Conservation (phyloP, 2,797 vertebrate genomes). For the Brotula barbata region DNA sequence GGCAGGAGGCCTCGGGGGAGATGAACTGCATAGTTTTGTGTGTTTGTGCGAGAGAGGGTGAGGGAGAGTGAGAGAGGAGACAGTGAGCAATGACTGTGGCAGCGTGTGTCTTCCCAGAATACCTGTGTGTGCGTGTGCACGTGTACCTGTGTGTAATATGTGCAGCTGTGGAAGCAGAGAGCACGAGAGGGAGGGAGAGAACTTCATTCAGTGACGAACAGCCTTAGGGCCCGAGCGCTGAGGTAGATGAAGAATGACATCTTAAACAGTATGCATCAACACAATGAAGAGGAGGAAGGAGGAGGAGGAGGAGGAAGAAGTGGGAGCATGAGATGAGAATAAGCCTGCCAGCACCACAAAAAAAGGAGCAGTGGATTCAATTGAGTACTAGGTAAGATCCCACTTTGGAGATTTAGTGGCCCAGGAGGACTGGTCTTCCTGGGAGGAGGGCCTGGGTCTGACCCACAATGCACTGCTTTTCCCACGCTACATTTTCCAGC, state of each 20-base stretch:
- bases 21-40: slow-evolving; percentile 29
- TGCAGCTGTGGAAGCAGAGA: slow-evolving; percentile 28
- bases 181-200: slow-evolving; percentile 37
- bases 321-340: slow-evolving; percentile 7
- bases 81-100: slow-evolving; percentile 24
- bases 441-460: slow-evolving; percentile 22
- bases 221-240: slow-evolving; percentile 25
- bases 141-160: slow-evolving; percentile 28
- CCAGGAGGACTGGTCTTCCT: slow-evolving; percentile 3
- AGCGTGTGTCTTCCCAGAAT: slow-evolving; percentile 19
- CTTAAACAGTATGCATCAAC: slow-evolving; percentile 70
- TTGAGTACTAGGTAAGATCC: slow-evolving; percentile 7
- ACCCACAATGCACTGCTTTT: slow-evolving; percentile 26
- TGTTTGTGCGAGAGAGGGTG: slow-evolving; percentile 16
- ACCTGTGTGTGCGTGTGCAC: slow-evolving; percentile 18
- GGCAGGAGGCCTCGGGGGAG: slow-evolving; percentile 50
- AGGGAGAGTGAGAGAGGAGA: slow-evolving; percentile 1
- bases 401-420: slow-evolving; percentile 24
- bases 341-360: slow-evolving; percentile 26
- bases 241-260: slow-evolving; percentile 72
- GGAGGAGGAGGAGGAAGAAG: background rate
- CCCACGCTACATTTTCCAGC: slow-evolving; percentile 39
- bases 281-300: slow-evolving; percentile 2
- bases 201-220: slow-evolving; percentile 34
- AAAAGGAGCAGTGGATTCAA: background rate